Percentiles rank a stretch among this genome's conserved stretches.
phyloP scores from a whole-genome alignment of 2,888 invertebrate genomes.

The Altica lythri region DNA sequence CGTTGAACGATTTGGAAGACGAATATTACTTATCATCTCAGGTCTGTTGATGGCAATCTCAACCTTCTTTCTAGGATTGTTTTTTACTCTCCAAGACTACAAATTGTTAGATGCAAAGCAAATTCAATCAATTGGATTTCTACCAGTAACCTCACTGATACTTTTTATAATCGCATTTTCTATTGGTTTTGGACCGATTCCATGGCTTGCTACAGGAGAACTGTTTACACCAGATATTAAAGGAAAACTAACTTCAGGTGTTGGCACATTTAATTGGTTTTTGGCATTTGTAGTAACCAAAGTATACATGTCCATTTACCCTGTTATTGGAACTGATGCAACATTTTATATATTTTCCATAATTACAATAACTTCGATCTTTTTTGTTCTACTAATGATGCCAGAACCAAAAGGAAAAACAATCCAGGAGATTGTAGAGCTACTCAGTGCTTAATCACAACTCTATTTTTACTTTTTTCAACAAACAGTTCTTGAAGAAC shows the following conservation, averaged over 20 bases:
- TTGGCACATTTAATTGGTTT: constrained; percentile 84
- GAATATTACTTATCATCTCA: constrained; percentile 75
- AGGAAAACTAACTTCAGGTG: constrained; percentile 75
- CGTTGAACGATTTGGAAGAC: constrained; percentile 80
- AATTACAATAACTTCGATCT: constrained; percentile 66
- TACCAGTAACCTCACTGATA: constrained; percentile 75
- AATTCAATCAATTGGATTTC: constrained; percentile 67
- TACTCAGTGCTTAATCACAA: too few relatives aligned
- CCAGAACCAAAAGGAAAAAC: constrained; percentile 53
- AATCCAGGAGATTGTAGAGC: constrained; percentile 45
- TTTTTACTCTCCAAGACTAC: constrained; percentile 62
- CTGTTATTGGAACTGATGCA: constrained; percentile 63
- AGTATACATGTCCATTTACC: constrained; percentile 66
- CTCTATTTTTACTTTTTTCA: neutral
- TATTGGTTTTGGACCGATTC: constrained; percentile 84
- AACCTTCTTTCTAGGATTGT: constrained; percentile 70
- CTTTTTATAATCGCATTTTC: constrained; percentile 81
- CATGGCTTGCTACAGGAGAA: constrained; percentile 86
- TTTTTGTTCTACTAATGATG: constrained; percentile 61
- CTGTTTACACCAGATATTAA: constrained; percentile 81
- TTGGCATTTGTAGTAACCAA: constrained; percentile 81
- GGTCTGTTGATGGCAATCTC: constrained; percentile 73
- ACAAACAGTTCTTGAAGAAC: constrained; percentile 6
- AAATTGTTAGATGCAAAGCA: constrained; percentile 50
- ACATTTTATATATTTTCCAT: constrained; percentile 79